phyloP scores from a whole-genome alignment of 2,888 invertebrate species.

The Macropis europaea region DNA sequence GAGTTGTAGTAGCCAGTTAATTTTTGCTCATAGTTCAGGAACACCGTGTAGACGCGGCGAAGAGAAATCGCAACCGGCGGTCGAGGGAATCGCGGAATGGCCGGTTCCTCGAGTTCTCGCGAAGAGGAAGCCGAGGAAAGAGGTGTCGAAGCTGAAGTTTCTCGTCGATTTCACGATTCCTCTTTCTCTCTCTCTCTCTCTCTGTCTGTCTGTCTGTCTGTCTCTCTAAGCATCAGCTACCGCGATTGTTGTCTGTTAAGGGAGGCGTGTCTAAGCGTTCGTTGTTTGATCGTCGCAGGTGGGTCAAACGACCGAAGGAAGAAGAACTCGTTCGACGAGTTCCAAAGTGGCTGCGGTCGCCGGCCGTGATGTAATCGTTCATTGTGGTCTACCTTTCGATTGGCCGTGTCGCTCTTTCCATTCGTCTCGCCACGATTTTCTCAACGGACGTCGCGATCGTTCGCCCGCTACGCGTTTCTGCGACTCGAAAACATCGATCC shows the following conservation, averaged over 20 bases:
- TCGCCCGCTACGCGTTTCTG: too few relatives aligned
- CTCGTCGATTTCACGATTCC: conserved; percentile 2
- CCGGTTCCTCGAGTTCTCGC: not conserved
- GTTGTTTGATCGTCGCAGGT: conserved; percentile 55
- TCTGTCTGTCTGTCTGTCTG: too few relatives aligned
- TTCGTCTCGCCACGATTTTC: too few relatives aligned
- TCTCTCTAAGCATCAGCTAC: conserved; percentile 35
- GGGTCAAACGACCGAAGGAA: conserved; percentile 57
- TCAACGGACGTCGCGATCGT: too few relatives aligned
- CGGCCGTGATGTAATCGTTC: conserved; percentile 60
- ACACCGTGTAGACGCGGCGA: too few relatives aligned
- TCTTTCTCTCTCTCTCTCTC: too few relatives aligned
- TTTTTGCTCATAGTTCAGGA: too few relatives aligned
- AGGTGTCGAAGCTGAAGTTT: conserved; percentile 14
- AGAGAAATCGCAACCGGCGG: not conserved
- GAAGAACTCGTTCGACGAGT: conserved; percentile 64
- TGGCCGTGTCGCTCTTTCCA: conserved; percentile 18
- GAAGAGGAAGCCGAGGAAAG: not conserved
- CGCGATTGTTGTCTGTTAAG: conserved; percentile 56
- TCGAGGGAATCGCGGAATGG: not conserved
- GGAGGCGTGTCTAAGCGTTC: conserved; percentile 51
- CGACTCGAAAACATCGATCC: too few relatives aligned
- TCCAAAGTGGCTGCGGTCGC: conserved; percentile 65
- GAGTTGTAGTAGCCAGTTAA: too few relatives aligned
- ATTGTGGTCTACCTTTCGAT: conserved; percentile 57